Conservation (phyloP, 2,797 vertebrate species). For the Oophaga sylvatica region DNA sequence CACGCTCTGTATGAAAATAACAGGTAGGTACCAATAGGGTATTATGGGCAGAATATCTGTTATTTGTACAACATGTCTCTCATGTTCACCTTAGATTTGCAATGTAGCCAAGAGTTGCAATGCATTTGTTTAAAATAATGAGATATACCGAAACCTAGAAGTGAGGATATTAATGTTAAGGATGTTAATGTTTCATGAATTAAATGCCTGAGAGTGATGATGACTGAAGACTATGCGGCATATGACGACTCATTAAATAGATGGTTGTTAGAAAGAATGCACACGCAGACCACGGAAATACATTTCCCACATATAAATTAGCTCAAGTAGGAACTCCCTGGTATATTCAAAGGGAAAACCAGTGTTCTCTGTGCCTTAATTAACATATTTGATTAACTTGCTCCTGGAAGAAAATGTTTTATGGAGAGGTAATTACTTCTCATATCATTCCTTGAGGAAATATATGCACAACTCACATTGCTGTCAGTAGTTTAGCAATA, state of each 20-base stretch:
- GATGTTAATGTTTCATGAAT: neutral
- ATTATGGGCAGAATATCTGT: no score
- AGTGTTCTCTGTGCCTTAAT: neutral
- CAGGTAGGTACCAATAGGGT: no score
- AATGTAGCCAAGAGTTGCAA: no score
- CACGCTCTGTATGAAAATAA: no score
- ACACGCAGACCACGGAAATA: neutral
- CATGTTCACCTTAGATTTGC: no score
- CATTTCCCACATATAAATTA: conserved; percentile 20
- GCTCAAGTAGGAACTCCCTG: neutral
- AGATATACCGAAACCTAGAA: no score
- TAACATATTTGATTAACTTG: conserved; percentile 17
- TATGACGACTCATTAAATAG: conserved; percentile 11
- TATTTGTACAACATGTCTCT: no score
- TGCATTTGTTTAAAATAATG: no score
- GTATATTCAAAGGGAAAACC: neutral
- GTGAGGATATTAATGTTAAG: neutral
- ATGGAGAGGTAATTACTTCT: conserved; percentile 10
- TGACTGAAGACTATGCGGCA: neutral
- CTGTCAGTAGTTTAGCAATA: neutral
- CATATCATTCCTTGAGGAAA: conserved; percentile 6
- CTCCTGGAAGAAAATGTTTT: conserved; percentile 10
- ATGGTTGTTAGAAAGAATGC: neutral
- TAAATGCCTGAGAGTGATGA: neutral
- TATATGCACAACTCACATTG: neutral